These are phyloP conservation scores for Paragorgia papillata DNA, from an alignment of 92 coral and sea anemone genomes.

Conservation along the genomic window DNA sequence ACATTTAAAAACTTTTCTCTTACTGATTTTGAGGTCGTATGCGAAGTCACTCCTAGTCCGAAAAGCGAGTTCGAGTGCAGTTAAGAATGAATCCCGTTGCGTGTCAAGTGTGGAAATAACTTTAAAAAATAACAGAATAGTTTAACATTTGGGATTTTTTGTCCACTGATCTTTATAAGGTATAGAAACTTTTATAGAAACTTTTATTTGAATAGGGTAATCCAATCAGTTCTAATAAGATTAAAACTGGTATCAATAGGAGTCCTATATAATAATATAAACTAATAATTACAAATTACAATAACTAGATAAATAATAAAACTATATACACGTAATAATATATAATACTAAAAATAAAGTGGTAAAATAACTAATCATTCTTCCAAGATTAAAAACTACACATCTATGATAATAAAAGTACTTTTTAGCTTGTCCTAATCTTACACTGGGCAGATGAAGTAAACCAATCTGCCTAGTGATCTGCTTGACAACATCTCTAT, in stretches of 20 bases:
- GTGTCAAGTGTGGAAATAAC: too few relatives aligned
- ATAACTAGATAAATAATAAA: neutral
- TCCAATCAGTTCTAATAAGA: constrained; percentile 2
- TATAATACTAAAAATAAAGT: neutral
- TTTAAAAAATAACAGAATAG: too few relatives aligned
- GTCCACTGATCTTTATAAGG: neutral
- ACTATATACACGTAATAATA: neutral
- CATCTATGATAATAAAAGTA: constrained; percentile 45
- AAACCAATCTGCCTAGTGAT: constrained; percentile 41
- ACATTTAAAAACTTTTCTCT: too few relatives aligned
- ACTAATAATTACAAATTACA: neutral
- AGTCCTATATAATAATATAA: neutral
- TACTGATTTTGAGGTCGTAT: too few relatives aligned
- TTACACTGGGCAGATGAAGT: constrained; percentile 47
- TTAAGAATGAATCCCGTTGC: too few relatives aligned
- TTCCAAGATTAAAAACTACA: constrained; percentile 8
- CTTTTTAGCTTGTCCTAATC: constrained; percentile 38
- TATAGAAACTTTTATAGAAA: neutral
- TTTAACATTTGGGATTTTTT: too few relatives aligned
- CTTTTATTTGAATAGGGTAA: constrained; percentile 15
- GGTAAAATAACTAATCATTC: neutral
- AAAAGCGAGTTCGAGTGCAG: too few relatives aligned
- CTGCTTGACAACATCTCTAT: constrained; percentile 31
- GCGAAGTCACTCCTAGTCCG: too few relatives aligned
- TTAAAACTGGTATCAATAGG: constrained; percentile 1